Conservation (phyloP, 2,797 vertebrate genomes). For the Malacoctenus gilli region DNA sequence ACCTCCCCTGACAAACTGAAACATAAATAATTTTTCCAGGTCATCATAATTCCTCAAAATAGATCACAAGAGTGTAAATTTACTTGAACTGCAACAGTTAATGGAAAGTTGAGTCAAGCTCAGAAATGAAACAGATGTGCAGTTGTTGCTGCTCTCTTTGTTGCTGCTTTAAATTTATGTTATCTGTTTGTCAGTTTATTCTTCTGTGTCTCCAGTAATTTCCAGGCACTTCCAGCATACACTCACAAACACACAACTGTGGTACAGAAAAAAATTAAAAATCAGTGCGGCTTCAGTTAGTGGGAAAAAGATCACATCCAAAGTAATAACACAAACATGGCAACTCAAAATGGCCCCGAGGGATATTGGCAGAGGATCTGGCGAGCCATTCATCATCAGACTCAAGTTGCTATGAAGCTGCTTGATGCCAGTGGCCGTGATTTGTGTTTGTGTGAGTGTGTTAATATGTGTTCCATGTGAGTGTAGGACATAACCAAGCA, state of each 20-base stretch:
- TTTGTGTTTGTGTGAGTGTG: conserved; percentile 8
- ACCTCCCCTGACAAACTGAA: conserved; percentile 36
- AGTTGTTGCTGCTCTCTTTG: no score
- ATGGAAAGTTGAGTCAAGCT: no score
- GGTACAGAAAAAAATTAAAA: conserved; percentile 43
- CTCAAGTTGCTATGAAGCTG: conserved; percentile 52
- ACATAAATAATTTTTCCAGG: conserved; percentile 11
- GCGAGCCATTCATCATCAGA: conserved; percentile 65
- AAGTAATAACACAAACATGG: conserved; percentile 72
- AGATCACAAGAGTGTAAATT: no score
- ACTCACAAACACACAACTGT: conserved; percentile 29
- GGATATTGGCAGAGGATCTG: conserved; percentile 65
- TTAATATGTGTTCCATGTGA: neutral
- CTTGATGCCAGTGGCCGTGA: conserved; percentile 33
- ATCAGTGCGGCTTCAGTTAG: conserved; percentile 72
- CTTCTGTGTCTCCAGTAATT: conserved; percentile 10
- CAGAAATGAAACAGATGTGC: no score
- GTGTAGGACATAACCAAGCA: conserved; percentile 9
- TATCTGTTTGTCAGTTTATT: conserved; percentile 15
- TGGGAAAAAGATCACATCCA: conserved; percentile 74
- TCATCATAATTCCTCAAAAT: neutral
- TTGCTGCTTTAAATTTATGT: no score
- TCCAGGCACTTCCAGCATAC: conserved; percentile 16
- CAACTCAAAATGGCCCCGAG: conserved; percentile 56
- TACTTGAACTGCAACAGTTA: no score